Evolutionary conservation across 1,140 invertebrate species (phyloP), one percentile per base, ranked within the genome.

Genomic region (Trichomalopsis sarcophagae): DNA sequence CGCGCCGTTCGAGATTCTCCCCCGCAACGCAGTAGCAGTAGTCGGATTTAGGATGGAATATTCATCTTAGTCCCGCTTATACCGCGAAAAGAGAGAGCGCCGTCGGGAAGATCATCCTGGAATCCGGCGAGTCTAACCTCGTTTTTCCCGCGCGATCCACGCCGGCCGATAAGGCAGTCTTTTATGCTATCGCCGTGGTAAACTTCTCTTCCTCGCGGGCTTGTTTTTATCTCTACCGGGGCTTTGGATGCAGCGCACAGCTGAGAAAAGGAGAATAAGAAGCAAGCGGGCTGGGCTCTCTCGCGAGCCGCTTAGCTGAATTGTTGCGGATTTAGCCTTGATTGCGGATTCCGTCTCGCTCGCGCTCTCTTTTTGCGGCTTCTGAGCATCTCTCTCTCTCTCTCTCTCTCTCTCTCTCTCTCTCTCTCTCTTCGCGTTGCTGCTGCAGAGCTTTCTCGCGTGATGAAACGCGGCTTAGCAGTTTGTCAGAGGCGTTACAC

Each of bases 11-110:
- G 62, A 87, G 85, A 90, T 90, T 90, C 89, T 88, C 86, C 21
- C 68, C 6, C 68, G 68, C 68, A 88, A 84, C 87, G 87, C 86
- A 87, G 88, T 88, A 27, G 55, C 62, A 36, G 33, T 36, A 36
- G 33, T 36, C 88, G 90, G 91, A 90, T 91, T 92, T 90, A 91
- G 85, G 89, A 87, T 90, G 86, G 91, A 92, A 92, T 92, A 92
- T 92, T 92, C 92, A 92, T 92, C 91, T 91, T 88, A 85, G 81
- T 86, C 87, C 86, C 82, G 81, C 86, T 86, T 55, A 40, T 79
- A 71, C 73, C 27, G 40, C n/a, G 13, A 30, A 33, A 77, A 69
- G 55, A 23, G 36, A 40, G 73, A 40, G 73, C 66, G 30, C 17
- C n/a, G 47, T 13, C 7, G 50, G 47, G 14, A 40, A 73, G 73